Base-by-base conservation (phyloP, 2,797 vertebrate species). In the Mormyrops attenuatus region DNA sequence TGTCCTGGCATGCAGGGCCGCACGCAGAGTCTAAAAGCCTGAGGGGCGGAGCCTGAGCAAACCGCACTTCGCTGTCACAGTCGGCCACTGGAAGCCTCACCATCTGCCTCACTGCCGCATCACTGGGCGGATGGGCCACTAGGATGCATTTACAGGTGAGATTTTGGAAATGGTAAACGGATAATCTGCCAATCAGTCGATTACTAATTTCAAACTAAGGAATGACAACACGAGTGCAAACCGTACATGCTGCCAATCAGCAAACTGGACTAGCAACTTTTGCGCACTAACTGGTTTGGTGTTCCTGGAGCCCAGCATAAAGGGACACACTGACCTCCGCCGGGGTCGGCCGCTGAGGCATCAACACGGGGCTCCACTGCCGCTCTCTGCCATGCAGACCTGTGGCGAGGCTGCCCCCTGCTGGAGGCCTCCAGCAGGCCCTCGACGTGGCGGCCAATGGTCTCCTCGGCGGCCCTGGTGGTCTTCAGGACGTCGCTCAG, bases 401-500 rank as follows among this genome's bases (percentile, higher is more conserved):
- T 92, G 92, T 95, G 94, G 69, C 92, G 90, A 38, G 92, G 85
- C 49, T 94, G 95, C 87, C 85, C 89, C 80, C 93, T 95, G 47
- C 93, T 93, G 90, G 96, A 93, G 13, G 94, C 92, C 69, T 96
- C 96, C 66, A 96, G 92, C 50, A 98, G 93, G 7, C 95, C 97
- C 88, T 98, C 95, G 91, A 98, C 96, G 91, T 99, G 97, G 15
- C 94, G 94, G 41, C 97, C 96, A 89, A 99, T 97, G 20, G 97
- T 99, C 93, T 99, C 97, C 93, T 99, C 99, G 0, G 97, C 96
- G 17, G 98, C 97, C 11, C 95, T 96, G 0, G 97, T 98, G 4
- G 97, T 99, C 94, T 98, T 98, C 90, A 98, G 95, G 63, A 99
- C 96, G 30, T 99, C 98, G 80, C 96, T 92, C 88, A 99, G 93